Base-by-base conservation (phyloP, 2,888 invertebrate genomes). In the Nemapogon koenigi region DNA sequence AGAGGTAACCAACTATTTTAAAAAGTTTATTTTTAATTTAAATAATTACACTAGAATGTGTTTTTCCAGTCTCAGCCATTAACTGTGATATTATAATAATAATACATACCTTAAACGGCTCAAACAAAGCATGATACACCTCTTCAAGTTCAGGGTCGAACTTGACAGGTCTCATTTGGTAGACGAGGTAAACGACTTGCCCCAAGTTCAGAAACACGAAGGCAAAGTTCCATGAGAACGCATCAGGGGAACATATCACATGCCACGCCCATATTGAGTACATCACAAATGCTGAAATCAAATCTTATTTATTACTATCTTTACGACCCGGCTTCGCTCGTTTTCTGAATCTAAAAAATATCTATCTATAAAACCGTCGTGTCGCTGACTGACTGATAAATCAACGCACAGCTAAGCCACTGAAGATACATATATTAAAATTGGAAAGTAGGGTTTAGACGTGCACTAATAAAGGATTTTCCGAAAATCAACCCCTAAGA, bases 221-320 rank as follows among this genome's bases (percentile, higher is more conserved):
- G 41, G 86, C 84, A 54, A 92, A 90, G 63, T 91, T 91, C 92
- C 92, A 93, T 0, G 90, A 89, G 64, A 93, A 92, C 4, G 92
- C 88, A 55, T 91, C 91, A 0, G 92, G 91, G 1, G 92, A 89
- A 55, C 92, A 92, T 42, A 92, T 88, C 16, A 92, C 86, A 53
- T 90, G 90, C 92, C 92, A 92, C n/a, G 92, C 89, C 93, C 93
- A 93, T 39, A 89, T 85, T 1, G 90, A 89, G 60, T 90, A 86
- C 44, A 92, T 62, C 80, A 91, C 82, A 57, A 91, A 88, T 16
- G 88, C 91, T 91, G 55, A 3, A 33, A n/a, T n/a, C n/a, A n/a
- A n/a, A n/a, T n/a, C 6, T 10, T 6, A 10, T 22, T 6, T 22
- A 7, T 22, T 22, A 10, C 22, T 22, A 22, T 10, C 22, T 22